Base-by-base conservation (phyloP, 2,113 vertebrate species). In the Gavialis gangeticus region DNA sequence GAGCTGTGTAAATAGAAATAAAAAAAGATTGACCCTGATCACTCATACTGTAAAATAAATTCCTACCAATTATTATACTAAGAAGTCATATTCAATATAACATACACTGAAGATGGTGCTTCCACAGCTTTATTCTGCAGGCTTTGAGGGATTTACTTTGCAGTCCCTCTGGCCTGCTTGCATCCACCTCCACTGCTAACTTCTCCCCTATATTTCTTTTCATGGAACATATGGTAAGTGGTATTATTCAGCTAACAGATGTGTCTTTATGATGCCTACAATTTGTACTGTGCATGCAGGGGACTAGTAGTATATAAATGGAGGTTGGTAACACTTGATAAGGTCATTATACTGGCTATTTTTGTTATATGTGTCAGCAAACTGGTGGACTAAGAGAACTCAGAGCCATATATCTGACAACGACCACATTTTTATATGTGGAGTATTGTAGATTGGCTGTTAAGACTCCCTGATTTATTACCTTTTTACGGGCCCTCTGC, bases 381-480 rank as follows among this genome's bases (percentile, higher is more conserved):
- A 64, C 92, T 89, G 78, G 34, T 85, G 63, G 85, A 85, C 93
- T 85, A 92, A 89, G 79, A 92, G 78, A 96, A 93, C 80, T 21
- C 89, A 75, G 18, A 96, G 79, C 92, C 86, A 69, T 96, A 91
- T 92, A 96, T 96, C 88, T 97, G 93, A 95, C 75, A 94, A 83
- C 94, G 89, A 75, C 28, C 87, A 80, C 67, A 14, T 94, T 98
- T 98, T 97, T 90, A 93, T 96, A 87, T 4, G 15, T 93, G 94
- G 92, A 93, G 75, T 95, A 81, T 64, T 92, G 87, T 91, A 97
- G 95, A 96, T 95, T 79, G 90, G 81, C 80, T 95, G 76, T 93
- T 93, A 95, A 92, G 87, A 95, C 87, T 56, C 78, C 87, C 88
- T 94, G 96, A 97, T 97, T 96, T 97, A 97, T 92, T 91, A 80